These are phyloP conservation scores for Epizoanthus ramosus DNA, from an alignment of 92 coral and sea anemone species.

Conservation along the genomic window DNA sequence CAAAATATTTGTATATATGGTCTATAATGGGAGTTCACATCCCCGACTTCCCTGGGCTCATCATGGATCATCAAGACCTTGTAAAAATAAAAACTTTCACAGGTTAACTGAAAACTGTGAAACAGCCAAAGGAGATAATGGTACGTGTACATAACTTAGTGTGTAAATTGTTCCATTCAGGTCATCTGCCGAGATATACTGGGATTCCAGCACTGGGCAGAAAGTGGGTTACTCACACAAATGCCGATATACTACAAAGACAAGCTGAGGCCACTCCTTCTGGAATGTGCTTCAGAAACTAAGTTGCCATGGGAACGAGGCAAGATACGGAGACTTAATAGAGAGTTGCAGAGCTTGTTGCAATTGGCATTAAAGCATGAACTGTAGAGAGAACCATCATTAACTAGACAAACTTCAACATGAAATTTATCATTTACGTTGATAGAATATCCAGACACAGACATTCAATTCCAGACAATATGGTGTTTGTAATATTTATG, in stretches of 20 bases:
- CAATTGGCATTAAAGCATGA: conserved; percentile 20
- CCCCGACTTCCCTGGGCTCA: too few relatives aligned
- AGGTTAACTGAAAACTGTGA: neutral
- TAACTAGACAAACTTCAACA: too few relatives aligned
- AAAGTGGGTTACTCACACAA: conserved; percentile 73
- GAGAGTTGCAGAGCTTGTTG: conserved; percentile 54
- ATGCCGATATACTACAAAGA: conserved; percentile 59
- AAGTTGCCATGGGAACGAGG: conserved; percentile 71
- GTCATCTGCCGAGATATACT: conserved; percentile 81
- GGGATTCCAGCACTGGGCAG: conserved; percentile 61
- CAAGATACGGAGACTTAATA: conserved; percentile 45
- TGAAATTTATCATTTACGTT: too few relatives aligned
- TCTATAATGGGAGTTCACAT: too few relatives aligned
- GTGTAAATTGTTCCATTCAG: conserved; percentile 21
- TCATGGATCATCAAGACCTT: too few relatives aligned
- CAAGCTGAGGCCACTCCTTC: conserved; percentile 49
- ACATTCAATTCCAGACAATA: too few relatives aligned
- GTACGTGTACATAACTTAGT: too few relatives aligned
- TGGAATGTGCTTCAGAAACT: conserved; percentile 57
- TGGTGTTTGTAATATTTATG: too few relatives aligned
- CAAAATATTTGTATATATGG: too few relatives aligned
- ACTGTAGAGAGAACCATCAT: neutral
- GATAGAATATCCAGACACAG: too few relatives aligned
- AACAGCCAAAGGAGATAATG: too few relatives aligned
- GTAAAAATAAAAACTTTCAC: neutral